These are phyloP conservation scores for Ancistrus triradiatus DNA, from an alignment of 2,113 vertebrate species.

Conservation along the genomic window DNA sequence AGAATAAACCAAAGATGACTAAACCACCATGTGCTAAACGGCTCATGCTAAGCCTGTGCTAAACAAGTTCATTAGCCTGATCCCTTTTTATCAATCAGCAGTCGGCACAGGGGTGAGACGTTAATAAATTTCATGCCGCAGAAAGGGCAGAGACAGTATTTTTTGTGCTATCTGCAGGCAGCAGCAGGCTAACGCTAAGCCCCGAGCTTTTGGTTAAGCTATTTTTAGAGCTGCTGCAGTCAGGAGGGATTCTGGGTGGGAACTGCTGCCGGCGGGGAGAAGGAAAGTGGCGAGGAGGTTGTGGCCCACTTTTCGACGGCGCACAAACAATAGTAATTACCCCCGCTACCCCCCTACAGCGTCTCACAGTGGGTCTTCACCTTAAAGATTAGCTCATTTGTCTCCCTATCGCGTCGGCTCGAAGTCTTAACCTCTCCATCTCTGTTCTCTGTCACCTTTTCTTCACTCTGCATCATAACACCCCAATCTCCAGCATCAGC, in stretches of 20 bases:
- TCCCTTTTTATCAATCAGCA: slow-evolving; percentile 8
- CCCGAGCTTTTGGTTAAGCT: slow-evolving; percentile 18
- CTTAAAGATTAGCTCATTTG: slow-evolving; percentile 29
- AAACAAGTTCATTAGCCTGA: slow-evolving; percentile 30
- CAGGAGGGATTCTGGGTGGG: slow-evolving; percentile 37
- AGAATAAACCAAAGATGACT: slow-evolving; percentile 4
- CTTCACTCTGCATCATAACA: slow-evolving; percentile 3
- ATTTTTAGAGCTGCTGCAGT: slow-evolving; percentile 46
- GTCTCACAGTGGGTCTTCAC: slow-evolving; percentile 7
- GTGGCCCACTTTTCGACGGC: slow-evolving; percentile 27
- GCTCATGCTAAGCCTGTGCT: slow-evolving; percentile 13
- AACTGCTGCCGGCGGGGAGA: slow-evolving; percentile 32
- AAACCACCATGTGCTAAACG: background rate
- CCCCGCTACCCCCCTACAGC: background rate
- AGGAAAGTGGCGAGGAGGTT: slow-evolving; percentile 24
- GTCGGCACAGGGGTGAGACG: background rate
- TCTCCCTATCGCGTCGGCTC: slow-evolving; percentile 39
- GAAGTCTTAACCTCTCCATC: slow-evolving; percentile 25
- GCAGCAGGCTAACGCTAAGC: slow-evolving; percentile 26
- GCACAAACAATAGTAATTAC: slow-evolving; percentile 39
- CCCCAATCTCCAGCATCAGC: slow-evolving; percentile 20
- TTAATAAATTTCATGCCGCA: slow-evolving; percentile 5
- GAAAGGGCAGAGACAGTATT: slow-evolving; percentile 3
- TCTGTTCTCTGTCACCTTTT: background rate
- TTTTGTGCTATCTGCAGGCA: slow-evolving; percentile 23